These are phyloP conservation scores for Trichoplusia ni DNA, from an alignment of 1,140 invertebrate genomes.

Conservation along the genomic window DNA sequence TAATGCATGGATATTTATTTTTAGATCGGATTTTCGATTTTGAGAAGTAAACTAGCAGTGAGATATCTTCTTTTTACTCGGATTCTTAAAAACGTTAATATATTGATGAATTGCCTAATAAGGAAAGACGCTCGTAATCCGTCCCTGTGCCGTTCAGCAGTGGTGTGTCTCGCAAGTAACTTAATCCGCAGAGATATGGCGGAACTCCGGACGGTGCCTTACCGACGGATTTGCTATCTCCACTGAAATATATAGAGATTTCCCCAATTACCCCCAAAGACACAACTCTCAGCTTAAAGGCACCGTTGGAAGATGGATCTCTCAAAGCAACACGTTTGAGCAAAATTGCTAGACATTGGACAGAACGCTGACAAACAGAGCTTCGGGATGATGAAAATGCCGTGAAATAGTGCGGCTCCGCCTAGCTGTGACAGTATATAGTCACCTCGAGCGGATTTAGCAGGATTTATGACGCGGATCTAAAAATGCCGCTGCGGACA, in stretches of 20 bases:
- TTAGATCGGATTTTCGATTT: not conserved
- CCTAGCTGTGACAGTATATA: too few relatives aligned
- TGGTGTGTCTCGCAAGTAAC: slow-evolving; percentile 21
- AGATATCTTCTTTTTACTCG: too few relatives aligned
- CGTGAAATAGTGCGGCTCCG: too few relatives aligned
- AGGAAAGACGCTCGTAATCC: not conserved
- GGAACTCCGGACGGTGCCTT: slow-evolving; percentile 9
- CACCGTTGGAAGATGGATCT: slow-evolving; percentile 12
- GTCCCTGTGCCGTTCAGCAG: slow-evolving; percentile 6
- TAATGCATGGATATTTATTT: not conserved
- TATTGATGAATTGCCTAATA: too few relatives aligned
- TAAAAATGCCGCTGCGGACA: too few relatives aligned
- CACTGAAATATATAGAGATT: slow-evolving; percentile 14
- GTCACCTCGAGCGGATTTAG: too few relatives aligned
- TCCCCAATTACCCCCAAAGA: slow-evolving; percentile 15
- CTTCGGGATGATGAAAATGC: too few relatives aligned
- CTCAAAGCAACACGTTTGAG: not conserved
- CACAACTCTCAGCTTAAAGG: not conserved
- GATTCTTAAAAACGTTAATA: too few relatives aligned
- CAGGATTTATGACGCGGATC: too few relatives aligned
- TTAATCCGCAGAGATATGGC: slow-evolving; percentile 26
- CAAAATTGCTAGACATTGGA: not conserved
- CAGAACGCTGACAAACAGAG: too few relatives aligned
- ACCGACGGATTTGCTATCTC: slow-evolving; percentile 22
- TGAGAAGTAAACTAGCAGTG: not conserved